phyloP scores from a whole-genome alignment of 2,888 invertebrate species.

The Tiliacea citrago region DNA sequence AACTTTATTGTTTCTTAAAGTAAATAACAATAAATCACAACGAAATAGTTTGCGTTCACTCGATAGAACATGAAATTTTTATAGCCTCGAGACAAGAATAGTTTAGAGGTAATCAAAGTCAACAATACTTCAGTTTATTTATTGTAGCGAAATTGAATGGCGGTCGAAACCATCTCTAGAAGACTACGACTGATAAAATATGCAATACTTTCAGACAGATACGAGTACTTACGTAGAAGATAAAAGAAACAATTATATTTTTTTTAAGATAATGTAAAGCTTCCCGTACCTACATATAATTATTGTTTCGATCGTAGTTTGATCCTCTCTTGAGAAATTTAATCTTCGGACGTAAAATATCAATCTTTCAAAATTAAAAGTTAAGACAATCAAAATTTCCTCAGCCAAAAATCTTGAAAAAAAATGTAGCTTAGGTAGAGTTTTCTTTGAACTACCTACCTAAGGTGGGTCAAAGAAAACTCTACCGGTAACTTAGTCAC shows the following conservation, averaged over 20 bases:
- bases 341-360: background rate
- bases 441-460: background rate
- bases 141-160: conserved; percentile 20
- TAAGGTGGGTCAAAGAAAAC: conserved; percentile 14
- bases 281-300: background rate
- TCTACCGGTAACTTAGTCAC: background rate
- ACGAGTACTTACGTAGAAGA: background rate
- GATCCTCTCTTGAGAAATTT: background rate
- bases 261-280: background rate
- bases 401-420: background rate
- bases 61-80: conserved; percentile 7
- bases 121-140: conserved; percentile 21
- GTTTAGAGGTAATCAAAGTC: background rate
- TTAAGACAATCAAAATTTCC: background rate
- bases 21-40: conserved; percentile 12
- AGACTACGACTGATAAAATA: conserved; percentile 10
- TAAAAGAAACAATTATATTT: background rate
- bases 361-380: conserved; percentile 25
- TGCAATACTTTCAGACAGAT: background rate
- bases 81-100: conserved; percentile 15
- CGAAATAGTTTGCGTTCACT: background rate
- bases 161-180: background rate
- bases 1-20: background rate
- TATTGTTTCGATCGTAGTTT: background rate
- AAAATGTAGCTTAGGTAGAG: background rate